phyloP scores from a whole-genome alignment of 1,140 invertebrate species.

The Harlomillsia oculata region DNA sequence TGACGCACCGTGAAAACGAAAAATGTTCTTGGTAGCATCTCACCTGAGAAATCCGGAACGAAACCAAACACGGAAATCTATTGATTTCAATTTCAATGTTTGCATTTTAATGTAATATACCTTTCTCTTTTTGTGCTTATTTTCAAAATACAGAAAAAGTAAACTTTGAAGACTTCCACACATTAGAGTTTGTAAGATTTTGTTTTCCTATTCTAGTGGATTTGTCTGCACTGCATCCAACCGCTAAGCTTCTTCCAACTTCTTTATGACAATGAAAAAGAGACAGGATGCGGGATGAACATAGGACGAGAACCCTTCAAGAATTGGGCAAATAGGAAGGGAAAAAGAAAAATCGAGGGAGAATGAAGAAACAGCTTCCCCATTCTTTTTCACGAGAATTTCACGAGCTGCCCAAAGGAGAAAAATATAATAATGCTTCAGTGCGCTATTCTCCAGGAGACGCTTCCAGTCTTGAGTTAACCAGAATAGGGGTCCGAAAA shows the following conservation, averaged over 20 bases:
- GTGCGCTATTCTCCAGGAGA: too few relatives aligned
- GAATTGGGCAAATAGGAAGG: slow-evolving; percentile 8
- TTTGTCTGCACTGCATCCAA: slow-evolving; percentile 11
- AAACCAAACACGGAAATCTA: too few relatives aligned
- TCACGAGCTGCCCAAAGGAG: neutral
- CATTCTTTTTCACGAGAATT: slow-evolving; percentile 25
- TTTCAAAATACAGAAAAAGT: slow-evolving; percentile 1
- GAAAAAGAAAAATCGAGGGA: neutral
- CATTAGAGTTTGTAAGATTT: too few relatives aligned
- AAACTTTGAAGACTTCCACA: neutral
- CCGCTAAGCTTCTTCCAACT: too few relatives aligned
- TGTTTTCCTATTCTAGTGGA: too few relatives aligned
- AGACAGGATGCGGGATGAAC: slow-evolving; percentile 9
- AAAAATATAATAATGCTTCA: slow-evolving; percentile 11
- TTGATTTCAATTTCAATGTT: neutral
- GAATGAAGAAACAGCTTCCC: slow-evolving; percentile 2
- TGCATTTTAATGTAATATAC: neutral
- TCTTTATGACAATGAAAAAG: slow-evolving; percentile 11
- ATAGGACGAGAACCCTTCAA: slow-evolving; percentile 4
- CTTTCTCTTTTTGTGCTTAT: slow-evolving; percentile 2
- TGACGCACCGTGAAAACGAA: too few relatives aligned
- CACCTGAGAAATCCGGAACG: too few relatives aligned
- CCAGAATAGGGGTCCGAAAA: too few relatives aligned
- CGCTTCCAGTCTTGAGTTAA: too few relatives aligned
- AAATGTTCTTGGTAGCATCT: too few relatives aligned